Conservation (phyloP, 2,113 vertebrate genomes). For the Osmerus eperlanus region DNA sequence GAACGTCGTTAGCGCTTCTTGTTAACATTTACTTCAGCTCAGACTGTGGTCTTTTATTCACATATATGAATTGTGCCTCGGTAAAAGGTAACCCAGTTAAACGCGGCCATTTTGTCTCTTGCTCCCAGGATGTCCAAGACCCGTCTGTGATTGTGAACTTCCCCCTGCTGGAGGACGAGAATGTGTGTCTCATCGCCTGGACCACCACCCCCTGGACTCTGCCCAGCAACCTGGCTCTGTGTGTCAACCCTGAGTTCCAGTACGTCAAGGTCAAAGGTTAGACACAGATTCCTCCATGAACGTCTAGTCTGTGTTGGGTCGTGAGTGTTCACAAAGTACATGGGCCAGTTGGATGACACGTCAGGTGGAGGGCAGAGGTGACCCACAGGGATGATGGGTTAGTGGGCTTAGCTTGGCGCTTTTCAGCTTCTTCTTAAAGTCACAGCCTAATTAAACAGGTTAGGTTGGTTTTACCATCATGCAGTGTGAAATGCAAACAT, state of each 20-base stretch:
- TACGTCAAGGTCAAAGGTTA: slow-evolving; percentile 92
- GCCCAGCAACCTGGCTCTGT: slow-evolving; percentile 93
- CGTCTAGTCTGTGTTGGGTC: neutral
- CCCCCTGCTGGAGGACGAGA: slow-evolving; percentile 83
- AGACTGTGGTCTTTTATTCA: too few relatives aligned
- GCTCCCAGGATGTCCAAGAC: slow-evolving; percentile 90
- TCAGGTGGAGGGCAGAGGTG: too few relatives aligned
- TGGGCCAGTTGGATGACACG: too few relatives aligned
- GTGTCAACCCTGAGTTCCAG: slow-evolving; percentile 85
- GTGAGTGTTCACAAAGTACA: neutral
- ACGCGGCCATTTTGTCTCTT: neutral
- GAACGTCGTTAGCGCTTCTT: too few relatives aligned
- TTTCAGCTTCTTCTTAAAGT: too few relatives aligned
- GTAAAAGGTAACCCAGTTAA: too few relatives aligned
- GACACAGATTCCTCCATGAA: slow-evolving; percentile 2
- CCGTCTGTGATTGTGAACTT: slow-evolving; percentile 91
- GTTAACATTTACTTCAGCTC: too few relatives aligned
- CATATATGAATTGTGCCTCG: neutral
- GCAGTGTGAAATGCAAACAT: too few relatives aligned
- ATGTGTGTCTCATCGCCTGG: slow-evolving; percentile 87
- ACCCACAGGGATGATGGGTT: too few relatives aligned
- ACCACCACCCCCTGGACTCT: slow-evolving; percentile 98
- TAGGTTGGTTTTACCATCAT: too few relatives aligned
- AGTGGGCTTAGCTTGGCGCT: too few relatives aligned
- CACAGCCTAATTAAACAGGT: too few relatives aligned